Evolutionary conservation across 2,797 vertebrate species (phyloP).

Genomic region (Coregonus suidteri): DNA sequence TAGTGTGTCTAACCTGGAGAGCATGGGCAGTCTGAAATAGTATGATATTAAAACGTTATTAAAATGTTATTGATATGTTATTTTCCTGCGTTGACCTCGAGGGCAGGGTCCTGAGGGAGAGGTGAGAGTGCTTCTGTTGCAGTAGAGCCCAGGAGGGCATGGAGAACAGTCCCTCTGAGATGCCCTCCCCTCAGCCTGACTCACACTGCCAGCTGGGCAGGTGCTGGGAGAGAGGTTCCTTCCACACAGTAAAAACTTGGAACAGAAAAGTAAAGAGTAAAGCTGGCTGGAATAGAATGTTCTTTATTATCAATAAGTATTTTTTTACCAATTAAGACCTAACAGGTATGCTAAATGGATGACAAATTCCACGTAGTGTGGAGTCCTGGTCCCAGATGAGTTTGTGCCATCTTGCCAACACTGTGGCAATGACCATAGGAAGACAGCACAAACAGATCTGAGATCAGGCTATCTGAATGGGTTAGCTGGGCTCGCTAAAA

Average conservation of each 20-base stretch:
- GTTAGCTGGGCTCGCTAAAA: neutral
- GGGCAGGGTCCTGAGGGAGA: constrained; percentile 83
- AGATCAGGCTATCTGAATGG: neutral
- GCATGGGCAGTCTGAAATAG: neutral
- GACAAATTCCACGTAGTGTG: neutral
- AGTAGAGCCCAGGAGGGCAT: constrained; percentile 81
- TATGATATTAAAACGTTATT: neutral
- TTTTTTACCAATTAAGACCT: neutral
- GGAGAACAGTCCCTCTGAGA: constrained; percentile 65
- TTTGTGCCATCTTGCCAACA: neutral
- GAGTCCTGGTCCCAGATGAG: neutral
- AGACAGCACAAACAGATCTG: neutral
- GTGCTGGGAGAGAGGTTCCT: constrained; percentile 60
- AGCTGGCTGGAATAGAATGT: neutral
- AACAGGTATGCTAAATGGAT: neutral
- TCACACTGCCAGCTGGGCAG: constrained; percentile 71
- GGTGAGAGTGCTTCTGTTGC: constrained; percentile 73
- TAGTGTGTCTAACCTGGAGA: neutral
- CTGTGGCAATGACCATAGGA: neutral
- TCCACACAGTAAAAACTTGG: constrained; percentile 77
- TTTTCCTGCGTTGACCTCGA: constrained; percentile 62
- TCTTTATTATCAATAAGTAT: neutral
- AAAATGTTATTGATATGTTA: constrained; percentile 38
- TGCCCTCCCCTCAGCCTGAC: constrained; percentile 55
- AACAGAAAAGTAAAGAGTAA: neutral